Conservation (phyloP, 2,113 vertebrate genomes). For the Stercorarius parasiticus region DNA sequence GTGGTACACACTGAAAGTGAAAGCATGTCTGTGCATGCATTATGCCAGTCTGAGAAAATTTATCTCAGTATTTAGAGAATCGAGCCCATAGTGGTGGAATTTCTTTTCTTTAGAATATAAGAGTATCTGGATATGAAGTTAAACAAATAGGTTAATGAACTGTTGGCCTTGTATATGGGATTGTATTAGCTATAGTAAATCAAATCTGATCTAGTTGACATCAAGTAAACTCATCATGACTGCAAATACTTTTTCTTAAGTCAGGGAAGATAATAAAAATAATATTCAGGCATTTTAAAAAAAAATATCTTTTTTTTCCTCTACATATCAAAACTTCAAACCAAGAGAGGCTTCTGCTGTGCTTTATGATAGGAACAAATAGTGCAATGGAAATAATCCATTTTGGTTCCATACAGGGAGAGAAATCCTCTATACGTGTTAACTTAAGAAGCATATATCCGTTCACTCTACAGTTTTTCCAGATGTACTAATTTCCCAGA, state of each 20-base stretch:
- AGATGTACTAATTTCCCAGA: slow-evolving; percentile 12
- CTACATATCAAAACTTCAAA: neutral
- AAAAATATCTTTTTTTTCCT: neutral
- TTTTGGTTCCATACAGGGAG: neutral
- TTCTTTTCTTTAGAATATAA: neutral
- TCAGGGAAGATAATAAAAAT: neutral
- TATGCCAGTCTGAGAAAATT: neutral
- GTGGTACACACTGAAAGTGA: neutral
- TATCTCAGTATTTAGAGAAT: neutral
- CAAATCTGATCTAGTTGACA: neutral
- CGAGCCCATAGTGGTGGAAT: neutral
- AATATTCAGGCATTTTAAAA: neutral
- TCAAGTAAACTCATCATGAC: neutral
- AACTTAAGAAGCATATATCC: neutral
- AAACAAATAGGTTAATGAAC: neutral
- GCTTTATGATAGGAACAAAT: neutral
- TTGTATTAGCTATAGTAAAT: neutral
- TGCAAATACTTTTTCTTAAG: neutral
- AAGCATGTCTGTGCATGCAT: neutral
- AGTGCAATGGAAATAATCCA: neutral
- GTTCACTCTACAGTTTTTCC: neutral
- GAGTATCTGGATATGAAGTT: neutral
- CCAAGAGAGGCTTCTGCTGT: neutral
- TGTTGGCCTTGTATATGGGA: neutral
- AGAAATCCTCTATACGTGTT: neutral